These are phyloP conservation scores for Busseola fusca DNA, from an alignment of 2,888 invertebrate species.

Conservation along the genomic window DNA sequence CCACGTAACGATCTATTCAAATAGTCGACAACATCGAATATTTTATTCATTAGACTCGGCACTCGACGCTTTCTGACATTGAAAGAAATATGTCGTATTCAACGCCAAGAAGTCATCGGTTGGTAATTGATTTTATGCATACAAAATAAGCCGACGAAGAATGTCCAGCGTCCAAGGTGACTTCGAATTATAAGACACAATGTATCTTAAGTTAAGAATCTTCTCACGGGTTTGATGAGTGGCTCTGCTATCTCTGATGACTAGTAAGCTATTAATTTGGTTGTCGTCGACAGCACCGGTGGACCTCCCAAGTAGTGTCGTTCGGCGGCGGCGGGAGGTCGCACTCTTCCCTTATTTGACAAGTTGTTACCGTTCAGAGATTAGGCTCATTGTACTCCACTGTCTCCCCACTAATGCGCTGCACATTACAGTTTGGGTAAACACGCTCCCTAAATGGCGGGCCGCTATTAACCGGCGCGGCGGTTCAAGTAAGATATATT, in stretches of 20 bases:
- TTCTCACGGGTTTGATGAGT: slow-evolving; percentile 73
- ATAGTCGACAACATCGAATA: slow-evolving; percentile 73
- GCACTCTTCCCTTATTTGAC: slow-evolving; percentile 75
- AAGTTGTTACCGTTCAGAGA: slow-evolving; percentile 72
- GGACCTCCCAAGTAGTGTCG: slow-evolving; percentile 83
- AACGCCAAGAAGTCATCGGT: slow-evolving; percentile 64
- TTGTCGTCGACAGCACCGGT: slow-evolving; percentile 62
- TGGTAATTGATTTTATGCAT: slow-evolving; percentile 70
- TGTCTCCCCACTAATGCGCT: slow-evolving; percentile 62
- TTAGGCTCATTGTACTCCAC: slow-evolving; percentile 70
- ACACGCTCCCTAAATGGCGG: slow-evolving; percentile 66
- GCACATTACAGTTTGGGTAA: slow-evolving; percentile 61
- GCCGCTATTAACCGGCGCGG: slow-evolving; percentile 65
- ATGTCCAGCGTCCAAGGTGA: slow-evolving; percentile 40
- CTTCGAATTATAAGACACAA: slow-evolving; percentile 54
- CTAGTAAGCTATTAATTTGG: slow-evolving; percentile 81
- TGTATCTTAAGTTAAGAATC: slow-evolving; percentile 59
- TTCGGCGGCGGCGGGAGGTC: slow-evolving; percentile 71
- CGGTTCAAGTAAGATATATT: slow-evolving; percentile 66
- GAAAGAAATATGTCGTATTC: slow-evolving; percentile 62
- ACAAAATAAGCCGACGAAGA: slow-evolving; percentile 51
- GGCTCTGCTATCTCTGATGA: slow-evolving; percentile 69
- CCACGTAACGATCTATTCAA: slow-evolving; percentile 81
- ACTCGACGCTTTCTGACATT: slow-evolving; percentile 64
- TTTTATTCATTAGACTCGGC: slow-evolving; percentile 72